Evolutionary conservation across 1,140 invertebrate species (phyloP).

Genomic region (Palaemon carinicauda): DNA sequence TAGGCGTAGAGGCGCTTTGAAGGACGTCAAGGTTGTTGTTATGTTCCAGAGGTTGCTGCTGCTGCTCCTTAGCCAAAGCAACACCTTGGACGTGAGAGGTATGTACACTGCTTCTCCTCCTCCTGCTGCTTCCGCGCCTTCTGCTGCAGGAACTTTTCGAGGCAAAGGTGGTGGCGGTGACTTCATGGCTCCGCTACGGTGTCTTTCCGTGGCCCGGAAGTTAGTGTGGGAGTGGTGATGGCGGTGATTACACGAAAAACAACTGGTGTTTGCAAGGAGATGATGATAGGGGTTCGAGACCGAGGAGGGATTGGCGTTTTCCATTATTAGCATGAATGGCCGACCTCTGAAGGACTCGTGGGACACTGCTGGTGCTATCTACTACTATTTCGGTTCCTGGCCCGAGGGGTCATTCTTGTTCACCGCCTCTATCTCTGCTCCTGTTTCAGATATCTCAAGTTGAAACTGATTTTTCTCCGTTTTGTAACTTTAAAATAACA

Average conservation of each 20-base stretch:
- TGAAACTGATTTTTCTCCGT: neutral
- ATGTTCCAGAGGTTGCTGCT: neutral
- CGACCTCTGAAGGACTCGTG: too few species aligned
- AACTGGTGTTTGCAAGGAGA: too few species aligned
- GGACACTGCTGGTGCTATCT: slow-evolving; percentile 14
- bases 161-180: neutral
- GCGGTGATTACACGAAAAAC: too few species aligned
- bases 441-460: neutral
- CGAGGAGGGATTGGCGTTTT: too few species aligned
- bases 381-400: neutral
- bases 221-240: neutral
- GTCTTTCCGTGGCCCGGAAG: neutral
- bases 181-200: neutral
- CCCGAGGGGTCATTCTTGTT: slow-evolving; percentile 17
- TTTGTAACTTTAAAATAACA: neutral
- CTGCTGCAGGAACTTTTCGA: neutral
- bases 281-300: too few species aligned
- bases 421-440: neutral
- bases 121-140: too few species aligned
- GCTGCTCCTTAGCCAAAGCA: neutral
- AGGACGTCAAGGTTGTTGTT: neutral
- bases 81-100: too few species aligned
- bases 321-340: too few species aligned
- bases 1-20: neutral
- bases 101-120: too few species aligned